These are phyloP conservation scores for Phalacrocorax carbo DNA, from an alignment of 2,113 vertebrate genomes.

Conservation along the genomic window DNA sequence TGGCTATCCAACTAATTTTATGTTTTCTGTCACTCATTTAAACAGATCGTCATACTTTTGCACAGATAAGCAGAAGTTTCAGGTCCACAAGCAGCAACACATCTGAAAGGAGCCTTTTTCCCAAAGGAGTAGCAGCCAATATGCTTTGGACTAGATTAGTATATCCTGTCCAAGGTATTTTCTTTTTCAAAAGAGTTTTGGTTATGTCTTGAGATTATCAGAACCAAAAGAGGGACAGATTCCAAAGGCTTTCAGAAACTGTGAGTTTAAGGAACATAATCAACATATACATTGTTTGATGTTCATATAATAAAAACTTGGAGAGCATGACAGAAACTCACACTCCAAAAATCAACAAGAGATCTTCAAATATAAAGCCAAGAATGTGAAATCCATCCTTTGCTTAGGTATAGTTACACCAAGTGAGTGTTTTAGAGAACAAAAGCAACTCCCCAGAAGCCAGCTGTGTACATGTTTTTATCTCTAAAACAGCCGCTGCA, in stretches of 20 bases:
- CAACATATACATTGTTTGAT: neutral
- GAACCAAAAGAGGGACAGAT: neutral
- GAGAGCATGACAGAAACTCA: neutral
- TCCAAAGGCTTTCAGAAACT: neutral
- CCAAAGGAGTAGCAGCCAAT: neutral
- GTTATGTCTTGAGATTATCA: neutral
- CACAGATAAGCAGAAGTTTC: conserved; percentile 1
- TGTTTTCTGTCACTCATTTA: neutral
- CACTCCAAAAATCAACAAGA: neutral
- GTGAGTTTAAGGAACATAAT: neutral
- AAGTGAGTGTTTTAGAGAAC: conserved; percentile 23
- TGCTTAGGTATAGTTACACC: neutral
- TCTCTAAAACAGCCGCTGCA: conserved; percentile 50
- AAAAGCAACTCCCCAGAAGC: conserved; percentile 45
- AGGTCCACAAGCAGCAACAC: conserved; percentile 6
- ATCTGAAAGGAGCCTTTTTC: conserved; percentile 12
- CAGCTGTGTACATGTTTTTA: conserved; percentile 58
- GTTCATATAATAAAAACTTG: neutral
- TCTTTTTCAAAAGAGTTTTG: neutral
- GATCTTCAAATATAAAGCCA: neutral
- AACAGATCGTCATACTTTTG: neutral
- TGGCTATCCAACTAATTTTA: neutral
- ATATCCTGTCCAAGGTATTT: neutral
- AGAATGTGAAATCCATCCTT: neutral
- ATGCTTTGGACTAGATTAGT: neutral